Evolutionary conservation across 1,140 invertebrate genomes (phyloP), one percentile per base, ranked within the genome.

Genomic region (Drosophila lacertosa): DNA sequence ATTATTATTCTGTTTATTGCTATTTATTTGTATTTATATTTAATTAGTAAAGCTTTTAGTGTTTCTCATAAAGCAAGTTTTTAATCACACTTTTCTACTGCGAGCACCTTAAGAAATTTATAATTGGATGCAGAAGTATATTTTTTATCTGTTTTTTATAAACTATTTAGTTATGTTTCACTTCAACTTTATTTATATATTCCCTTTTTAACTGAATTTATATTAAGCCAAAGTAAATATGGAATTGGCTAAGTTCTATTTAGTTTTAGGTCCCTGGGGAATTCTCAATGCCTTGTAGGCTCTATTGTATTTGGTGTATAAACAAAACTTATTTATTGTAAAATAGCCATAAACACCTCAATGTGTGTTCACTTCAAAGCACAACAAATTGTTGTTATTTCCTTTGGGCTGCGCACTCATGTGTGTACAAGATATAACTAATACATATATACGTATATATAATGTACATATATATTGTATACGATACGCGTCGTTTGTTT

Each of bases 351-450:
- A 74, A 79, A 79, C 70, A 79, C 53, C 65, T 70, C 57, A 42
- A 81, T 74, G 35, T 54, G 35, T 70, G 16, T 79, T 69, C 63
- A 78, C 63, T 60, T 78, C 76, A 79, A 78, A 78, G 76, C 42
- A 64, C 35, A 64, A 69, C 29, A 68, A 40, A 47, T 59, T 54
- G 44, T 48, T 67, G 58, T 59, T 70, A 35, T 65, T 64, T 69
- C 54, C 55, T 40, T 66, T 74, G 45, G 20, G 22, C 22, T 26
- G 11, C 15, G 20, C 51, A 18, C 44, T 58, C 54, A 60, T 51
- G 33, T 60, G 44, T 63, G 50, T 44, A 24, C 7, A 54, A 18
- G 16, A 22, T 22, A 22, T 6, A n/a, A n/a, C n/a, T n/a, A n/a
- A n/a, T n/a, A 24, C 20, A 22, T 4, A 16, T 16, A 39, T 3